phyloP scores from a whole-genome alignment of 2,113 vertebrate genomes.

The Bubalus kerabau region DNA sequence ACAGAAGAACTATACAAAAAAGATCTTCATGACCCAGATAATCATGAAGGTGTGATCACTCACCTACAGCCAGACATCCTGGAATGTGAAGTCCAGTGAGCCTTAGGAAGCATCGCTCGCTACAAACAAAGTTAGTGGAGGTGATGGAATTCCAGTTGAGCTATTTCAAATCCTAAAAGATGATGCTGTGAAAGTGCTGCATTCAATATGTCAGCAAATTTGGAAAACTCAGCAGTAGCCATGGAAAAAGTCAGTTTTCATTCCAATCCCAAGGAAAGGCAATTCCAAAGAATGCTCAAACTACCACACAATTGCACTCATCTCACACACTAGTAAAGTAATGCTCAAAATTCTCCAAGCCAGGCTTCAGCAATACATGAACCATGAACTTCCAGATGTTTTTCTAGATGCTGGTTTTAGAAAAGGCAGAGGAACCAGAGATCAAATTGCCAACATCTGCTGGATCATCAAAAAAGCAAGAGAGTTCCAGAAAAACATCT shows the following conservation, averaged over 20 bases:
- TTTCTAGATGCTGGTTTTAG: background rate
- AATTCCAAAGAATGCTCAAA: background rate
- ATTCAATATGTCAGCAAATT: background rate
- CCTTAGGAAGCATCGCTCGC: rapidly evolving
- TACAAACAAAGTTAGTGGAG: background rate
- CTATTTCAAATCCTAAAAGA: background rate
- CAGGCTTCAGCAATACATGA: background rate
- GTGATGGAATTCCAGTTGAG: background rate
- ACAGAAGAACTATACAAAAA: background rate
- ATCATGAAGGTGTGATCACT: background rate
- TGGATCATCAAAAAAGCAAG: background rate
- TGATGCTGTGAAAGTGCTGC: background rate
- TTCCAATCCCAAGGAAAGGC: background rate
- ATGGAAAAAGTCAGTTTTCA: background rate
- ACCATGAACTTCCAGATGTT: background rate
- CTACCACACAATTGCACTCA: background rate
- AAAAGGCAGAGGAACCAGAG: background rate
- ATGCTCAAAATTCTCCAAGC: background rate
- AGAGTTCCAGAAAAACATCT: too few relatives aligned
- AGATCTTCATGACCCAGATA: background rate
- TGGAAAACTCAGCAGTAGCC: background rate
- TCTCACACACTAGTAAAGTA: background rate
- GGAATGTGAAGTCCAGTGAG: background rate
- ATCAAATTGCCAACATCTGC: background rate
- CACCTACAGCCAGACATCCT: background rate